A percentile compares a stretch with the other conserved stretches of the same genome.
Evolutionary conservation across 2,888 invertebrate species (phyloP).

Genomic region (Drosophila prostipennis): DNA sequence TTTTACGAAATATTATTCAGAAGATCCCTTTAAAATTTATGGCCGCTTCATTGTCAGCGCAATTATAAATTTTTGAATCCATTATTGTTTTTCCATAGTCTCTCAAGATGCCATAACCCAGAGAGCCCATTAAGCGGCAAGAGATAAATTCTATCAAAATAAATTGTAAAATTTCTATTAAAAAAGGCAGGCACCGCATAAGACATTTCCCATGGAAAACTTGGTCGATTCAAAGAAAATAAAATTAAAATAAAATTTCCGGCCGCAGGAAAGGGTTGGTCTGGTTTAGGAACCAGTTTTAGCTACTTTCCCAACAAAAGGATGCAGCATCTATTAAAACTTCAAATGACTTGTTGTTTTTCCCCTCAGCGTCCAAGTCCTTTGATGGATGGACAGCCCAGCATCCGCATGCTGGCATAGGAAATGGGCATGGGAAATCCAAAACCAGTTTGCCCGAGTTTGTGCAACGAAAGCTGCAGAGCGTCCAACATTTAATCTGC

Average conservation of each 20-base stretch:
- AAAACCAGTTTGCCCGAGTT: conserved; percentile 66
- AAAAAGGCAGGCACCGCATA: conserved; percentile 33
- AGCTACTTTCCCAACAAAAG: conserved; percentile 57
- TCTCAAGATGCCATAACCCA: conserved; percentile 30
- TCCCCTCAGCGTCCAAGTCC: conserved; percentile 59
- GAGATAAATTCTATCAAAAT: conserved; percentile 61
- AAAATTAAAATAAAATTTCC: conserved; percentile 60
- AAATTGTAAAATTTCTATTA: conserved; percentile 27
- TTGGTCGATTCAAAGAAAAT: conserved; percentile 32
- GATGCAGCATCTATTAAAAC: conserved; percentile 76
- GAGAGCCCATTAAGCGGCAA: conserved; percentile 51
- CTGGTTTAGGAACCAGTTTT: conserved; percentile 64
- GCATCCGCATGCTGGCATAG: conserved; percentile 33
- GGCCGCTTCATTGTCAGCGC: conserved; percentile 5
- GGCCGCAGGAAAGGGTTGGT: conserved; percentile 45
- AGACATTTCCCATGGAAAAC: conserved; percentile 51
- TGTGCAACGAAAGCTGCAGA: conserved; percentile 62
- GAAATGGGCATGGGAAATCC: conserved; percentile 60
- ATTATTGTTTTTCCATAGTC: conserved; percentile 44
- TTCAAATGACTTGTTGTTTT: conserved; percentile 75
- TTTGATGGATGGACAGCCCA: conserved; percentile 71
- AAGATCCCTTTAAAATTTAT: conserved; percentile 9
- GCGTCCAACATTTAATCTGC: conserved; percentile 69
- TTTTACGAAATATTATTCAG: too few species aligned
- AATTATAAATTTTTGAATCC: conserved; percentile 28